Conservation (phyloP, 2,797 vertebrate genomes). For the Oreortyx pictus region DNA sequence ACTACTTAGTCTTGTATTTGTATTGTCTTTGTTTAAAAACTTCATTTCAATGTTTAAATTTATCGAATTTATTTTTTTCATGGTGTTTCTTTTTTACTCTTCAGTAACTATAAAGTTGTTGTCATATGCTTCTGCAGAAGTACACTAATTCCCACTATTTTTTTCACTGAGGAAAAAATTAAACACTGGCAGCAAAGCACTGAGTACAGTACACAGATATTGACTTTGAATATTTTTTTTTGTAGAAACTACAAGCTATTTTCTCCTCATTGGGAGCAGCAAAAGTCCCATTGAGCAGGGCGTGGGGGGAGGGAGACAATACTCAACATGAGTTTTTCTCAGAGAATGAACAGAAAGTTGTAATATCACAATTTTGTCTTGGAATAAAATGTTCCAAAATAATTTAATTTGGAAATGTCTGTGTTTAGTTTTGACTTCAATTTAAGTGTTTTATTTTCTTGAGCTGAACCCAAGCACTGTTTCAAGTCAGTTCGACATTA, state of each 20-base stretch:
- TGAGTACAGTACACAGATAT: slow-evolving; percentile 28
- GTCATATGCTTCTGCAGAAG: background rate
- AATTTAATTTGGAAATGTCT: slow-evolving; percentile 52
- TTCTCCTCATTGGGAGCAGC: slow-evolving; percentile 40
- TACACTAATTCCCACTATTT: background rate
- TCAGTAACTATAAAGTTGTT: background rate
- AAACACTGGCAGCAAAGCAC: background rate
- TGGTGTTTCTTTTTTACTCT: background rate
- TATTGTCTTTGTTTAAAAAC: background rate
- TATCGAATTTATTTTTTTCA: background rate
- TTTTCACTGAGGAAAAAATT: background rate
- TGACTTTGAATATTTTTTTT: slow-evolving; percentile 40
- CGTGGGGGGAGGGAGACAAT: background rate
- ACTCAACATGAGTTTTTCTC: slow-evolving; percentile 27
- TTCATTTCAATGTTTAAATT: background rate
- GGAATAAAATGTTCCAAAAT: slow-evolving; percentile 36
- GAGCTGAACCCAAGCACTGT: background rate
- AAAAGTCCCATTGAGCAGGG: slow-evolving; percentile 28
- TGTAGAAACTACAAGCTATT: background rate
- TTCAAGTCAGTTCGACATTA: slow-evolving; percentile 32
- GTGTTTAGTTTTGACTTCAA: slow-evolving; percentile 46
- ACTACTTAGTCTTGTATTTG: background rate
- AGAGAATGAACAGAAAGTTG: slow-evolving; percentile 36
- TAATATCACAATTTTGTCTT: slow-evolving; percentile 46
- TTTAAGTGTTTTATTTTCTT: slow-evolving; percentile 46